Evolutionary conservation across 2,113 vertebrate genomes (phyloP).

Genomic region (Myodes glareolus): DNA sequence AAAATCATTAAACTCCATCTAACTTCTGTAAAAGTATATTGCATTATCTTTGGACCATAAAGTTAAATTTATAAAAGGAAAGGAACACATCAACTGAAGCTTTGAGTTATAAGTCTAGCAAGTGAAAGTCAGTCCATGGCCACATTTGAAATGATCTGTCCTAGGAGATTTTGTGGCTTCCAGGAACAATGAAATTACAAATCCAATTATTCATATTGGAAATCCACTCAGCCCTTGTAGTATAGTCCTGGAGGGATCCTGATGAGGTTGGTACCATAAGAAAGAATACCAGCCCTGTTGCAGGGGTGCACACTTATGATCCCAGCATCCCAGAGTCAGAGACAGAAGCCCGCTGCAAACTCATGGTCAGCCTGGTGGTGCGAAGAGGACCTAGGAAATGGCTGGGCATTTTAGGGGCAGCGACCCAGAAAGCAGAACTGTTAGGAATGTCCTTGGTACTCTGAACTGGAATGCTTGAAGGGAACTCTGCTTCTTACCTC

Average conservation of each 20-base stretch:
- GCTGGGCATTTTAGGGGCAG: background rate
- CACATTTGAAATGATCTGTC: background rate
- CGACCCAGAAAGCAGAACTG: background rate
- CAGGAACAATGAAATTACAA: background rate
- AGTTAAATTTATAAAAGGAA: background rate
- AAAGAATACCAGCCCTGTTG: rapidly evolving
- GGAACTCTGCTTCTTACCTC: background rate
- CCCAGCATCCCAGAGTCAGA: background rate
- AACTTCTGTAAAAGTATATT: background rate
- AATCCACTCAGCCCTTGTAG: background rate
- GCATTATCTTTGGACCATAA: background rate
- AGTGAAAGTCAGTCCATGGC: background rate
- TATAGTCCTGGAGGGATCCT: background rate
- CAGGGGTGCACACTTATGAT: background rate
- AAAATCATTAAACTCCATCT: too few relatives aligned
- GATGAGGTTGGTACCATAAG: background rate
- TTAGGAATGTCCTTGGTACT: background rate
- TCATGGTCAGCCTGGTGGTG: background rate
- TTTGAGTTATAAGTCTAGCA: background rate
- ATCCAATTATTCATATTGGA: background rate
- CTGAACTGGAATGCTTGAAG: background rate
- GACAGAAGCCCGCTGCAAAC: background rate
- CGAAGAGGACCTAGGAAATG: background rate
- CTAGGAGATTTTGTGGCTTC: background rate
- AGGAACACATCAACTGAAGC: background rate